phyloP scores from a whole-genome alignment of 2,888 invertebrate genomes.

The Ichneumon xanthorius region DNA sequence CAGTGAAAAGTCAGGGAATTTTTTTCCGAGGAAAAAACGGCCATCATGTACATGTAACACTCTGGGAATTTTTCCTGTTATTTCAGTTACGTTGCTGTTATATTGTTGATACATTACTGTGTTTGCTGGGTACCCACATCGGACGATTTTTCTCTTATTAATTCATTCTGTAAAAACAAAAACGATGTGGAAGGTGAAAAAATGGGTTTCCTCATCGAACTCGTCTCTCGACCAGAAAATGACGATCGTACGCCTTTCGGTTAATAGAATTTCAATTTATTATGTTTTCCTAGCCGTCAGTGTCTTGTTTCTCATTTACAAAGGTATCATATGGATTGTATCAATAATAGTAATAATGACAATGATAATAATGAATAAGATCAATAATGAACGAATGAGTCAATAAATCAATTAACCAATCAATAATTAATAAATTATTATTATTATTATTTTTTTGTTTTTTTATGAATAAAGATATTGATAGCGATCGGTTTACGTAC shows the following conservation, averaged over 20 bases:
- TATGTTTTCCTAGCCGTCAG: slow-evolving; percentile 82
- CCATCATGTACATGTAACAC: too few relatives aligned
- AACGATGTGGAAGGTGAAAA: background rate
- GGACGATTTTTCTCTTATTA: too few relatives aligned
- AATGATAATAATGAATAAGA: slow-evolving; percentile 68
- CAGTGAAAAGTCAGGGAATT: too few relatives aligned
- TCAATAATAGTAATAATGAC: slow-evolving; percentile 74
- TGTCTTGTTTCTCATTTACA: slow-evolving; percentile 84
- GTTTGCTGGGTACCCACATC: too few relatives aligned
- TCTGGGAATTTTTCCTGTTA: too few relatives aligned
- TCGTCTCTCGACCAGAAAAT: slow-evolving; percentile 12
- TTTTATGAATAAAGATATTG: slow-evolving; percentile 59
- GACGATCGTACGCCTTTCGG: slow-evolving; percentile 74
- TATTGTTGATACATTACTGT: too few relatives aligned
- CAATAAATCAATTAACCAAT: slow-evolving; percentile 64
- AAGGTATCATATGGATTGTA: slow-evolving; percentile 81
- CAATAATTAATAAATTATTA: slow-evolving; percentile 51
- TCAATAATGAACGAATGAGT: slow-evolving; percentile 62
- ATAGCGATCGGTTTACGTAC: slow-evolving; percentile 63
- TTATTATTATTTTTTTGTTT: slow-evolving; percentile 19
- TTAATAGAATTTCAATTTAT: slow-evolving; percentile 84
- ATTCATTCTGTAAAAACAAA: too few relatives aligned
- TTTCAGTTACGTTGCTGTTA: too few relatives aligned
- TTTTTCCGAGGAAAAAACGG: too few relatives aligned
- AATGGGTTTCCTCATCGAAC: background rate